Base-by-base conservation (phyloP, 2,113 vertebrate species). In the Macquaria ambigua region DNA sequence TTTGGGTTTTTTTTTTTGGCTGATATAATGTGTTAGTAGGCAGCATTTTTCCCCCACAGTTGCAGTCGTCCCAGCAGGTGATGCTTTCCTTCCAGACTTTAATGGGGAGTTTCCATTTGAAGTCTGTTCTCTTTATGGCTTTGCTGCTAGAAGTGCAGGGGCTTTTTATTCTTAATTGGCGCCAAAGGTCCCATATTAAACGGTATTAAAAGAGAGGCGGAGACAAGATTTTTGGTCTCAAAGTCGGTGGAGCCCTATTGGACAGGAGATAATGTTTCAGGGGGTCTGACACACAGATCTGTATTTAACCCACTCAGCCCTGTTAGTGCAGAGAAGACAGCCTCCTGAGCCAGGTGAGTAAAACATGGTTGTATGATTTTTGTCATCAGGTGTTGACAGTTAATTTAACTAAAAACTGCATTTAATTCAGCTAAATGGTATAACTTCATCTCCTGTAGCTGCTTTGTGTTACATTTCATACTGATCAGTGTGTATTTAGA, bases 31-130 rank as follows among this genome's bases (percentile, higher is more conserved):
- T 85, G 84, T 82, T 70, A 34, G 89, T 90, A 28, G 66, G 90
- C 93, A 93, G 81, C 88, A 83, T 92, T 93, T 87, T 43, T 68
- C 53, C 46, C 53, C 46, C 82, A 52, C 48, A 61, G 81, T 89
- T 87, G 90, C 89, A 89, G 88, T 87, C 7, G 78, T 86, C 95
- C 58, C 95, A 94, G 94, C 94, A 93, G 94, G 95, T 84, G 90
- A 91, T 83, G 50, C 82, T 90, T 91, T 79, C 80, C 89, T 78
- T 46, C 34, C 84, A 90, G 84, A 90, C 77, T 92, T 31, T 93
- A 91, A 94, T 90, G 78, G 87, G 89, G 82, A 81, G 58, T 91
- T 93, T 94, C 90, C 91, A 90, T 93, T 93, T 93, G 92, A 93
- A 93, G 92, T 92, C 80, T 85, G 84, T 39, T 77, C 74, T 82